These are phyloP conservation scores for Characodon lateralis DNA, from an alignment of 2,797 vertebrate genomes.

Conservation along the genomic window DNA sequence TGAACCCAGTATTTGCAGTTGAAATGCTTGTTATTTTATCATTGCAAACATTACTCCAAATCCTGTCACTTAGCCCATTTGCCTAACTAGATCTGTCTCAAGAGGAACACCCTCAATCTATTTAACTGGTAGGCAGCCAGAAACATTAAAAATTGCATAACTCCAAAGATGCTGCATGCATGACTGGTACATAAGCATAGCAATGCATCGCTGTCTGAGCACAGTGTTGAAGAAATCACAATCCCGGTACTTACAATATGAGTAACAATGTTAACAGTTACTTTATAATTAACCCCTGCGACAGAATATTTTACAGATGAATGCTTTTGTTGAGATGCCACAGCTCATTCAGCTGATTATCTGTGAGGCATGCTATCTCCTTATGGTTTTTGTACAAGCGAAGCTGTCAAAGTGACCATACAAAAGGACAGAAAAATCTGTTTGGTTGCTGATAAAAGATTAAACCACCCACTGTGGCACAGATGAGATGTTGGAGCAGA, in stretches of 20 bases:
- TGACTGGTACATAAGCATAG: slow-evolving; percentile 20
- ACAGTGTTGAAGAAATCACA: slow-evolving; percentile 33
- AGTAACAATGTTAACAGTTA: slow-evolving; percentile 55
- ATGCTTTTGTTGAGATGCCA: slow-evolving; percentile 48
- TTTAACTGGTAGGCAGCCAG: slow-evolving; percentile 36
- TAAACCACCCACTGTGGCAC: slow-evolving; percentile 35
- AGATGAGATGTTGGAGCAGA: slow-evolving; percentile 29
- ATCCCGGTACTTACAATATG: slow-evolving; percentile 35
- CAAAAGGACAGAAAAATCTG: slow-evolving; percentile 46
- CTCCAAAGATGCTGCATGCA: slow-evolving; percentile 17
- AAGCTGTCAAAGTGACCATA: slow-evolving; percentile 56
- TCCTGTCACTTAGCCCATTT: slow-evolving; percentile 25
- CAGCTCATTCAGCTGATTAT: slow-evolving; percentile 58
- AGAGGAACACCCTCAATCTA: slow-evolving; percentile 38
- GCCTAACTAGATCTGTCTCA: slow-evolving; percentile 25
- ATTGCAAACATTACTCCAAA: slow-evolving; percentile 21
- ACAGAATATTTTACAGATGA: slow-evolving; percentile 65
- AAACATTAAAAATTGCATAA: slow-evolving; percentile 38
- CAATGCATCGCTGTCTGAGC: slow-evolving; percentile 17
- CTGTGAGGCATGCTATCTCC: slow-evolving; percentile 43
- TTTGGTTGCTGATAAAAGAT: slow-evolving; percentile 52
- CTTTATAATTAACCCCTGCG: slow-evolving; percentile 61
- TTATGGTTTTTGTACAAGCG: slow-evolving; percentile 32
- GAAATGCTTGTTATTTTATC: slow-evolving; percentile 18
- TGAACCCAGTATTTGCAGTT: slow-evolving; percentile 4